Base-by-base conservation (phyloP, 2,888 invertebrate species). In the Oasisia sp. region DNA sequence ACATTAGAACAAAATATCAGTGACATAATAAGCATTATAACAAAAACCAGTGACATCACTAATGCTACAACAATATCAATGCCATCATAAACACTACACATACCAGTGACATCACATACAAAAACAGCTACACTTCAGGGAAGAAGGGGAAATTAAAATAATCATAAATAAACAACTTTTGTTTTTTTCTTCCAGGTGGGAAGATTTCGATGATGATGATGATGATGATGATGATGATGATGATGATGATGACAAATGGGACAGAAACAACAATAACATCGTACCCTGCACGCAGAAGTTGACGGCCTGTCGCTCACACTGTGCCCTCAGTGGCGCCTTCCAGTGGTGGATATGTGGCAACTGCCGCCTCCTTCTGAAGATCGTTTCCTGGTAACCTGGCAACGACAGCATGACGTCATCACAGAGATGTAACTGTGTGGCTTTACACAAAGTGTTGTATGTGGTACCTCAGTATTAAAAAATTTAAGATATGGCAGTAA, bases 241-340 rank as follows among this genome's bases (percentile, higher is more conserved):
- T 19, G 74, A 74, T 74, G 74, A 74, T 27, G 74, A 74, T 74
- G 74, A 74, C 27, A 7, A 7, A 0, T 74, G 74, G 74, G 74
- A 74, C 74, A 74, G 74, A 91, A 91, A 91, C 32, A 91, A 32
- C 32, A 44, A 91, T 9, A 50, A 89, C 58, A 74, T 58, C 50
- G 11, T 92, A 95, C 96, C 96, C 94, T 96, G 96, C 27, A 96
- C 94, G 94, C 95, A 94, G 93, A 96, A 96, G 93, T 96, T 96
- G 92, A 96, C 95, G 92, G 95, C 95, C 91, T 95, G 95, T 92
- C 96, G 94, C 92, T 95, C 95, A 32, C 95, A 95, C 93, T 95
- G 95, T 19, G 95, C 94, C 92, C 95, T 94, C 38, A 95, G 91
- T 11, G 93, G 93, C 32, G 94, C 93, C 45, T 94, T 94, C 4